Base-by-base conservation (phyloP, 2,113 vertebrate species). In the Calypte anna region DNA sequence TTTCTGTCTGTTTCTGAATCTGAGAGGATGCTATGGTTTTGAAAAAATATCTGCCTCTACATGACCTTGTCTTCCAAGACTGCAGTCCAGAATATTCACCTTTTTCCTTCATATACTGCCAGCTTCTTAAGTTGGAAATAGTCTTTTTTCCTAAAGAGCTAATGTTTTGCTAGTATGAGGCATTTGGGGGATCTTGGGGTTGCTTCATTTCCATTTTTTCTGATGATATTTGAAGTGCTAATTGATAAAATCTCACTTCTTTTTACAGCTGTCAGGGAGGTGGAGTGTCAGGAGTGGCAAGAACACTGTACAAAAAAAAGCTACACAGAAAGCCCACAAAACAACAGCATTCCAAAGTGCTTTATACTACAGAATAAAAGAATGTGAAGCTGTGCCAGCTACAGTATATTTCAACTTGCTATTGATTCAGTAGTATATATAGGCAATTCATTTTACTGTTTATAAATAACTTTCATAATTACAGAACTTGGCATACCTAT, bases 201-300 rank as follows among this genome's bases (percentile, higher is more conserved):
- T 82, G 21, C 77, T 93, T 89, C 55, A 85, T n/a, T 87, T 91
- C 13, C 4, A 12, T 57, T 90, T 94, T 50, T 88, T 58, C 24
- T 70, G 63, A 50, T 66, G 4, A 69, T 61, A 89, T 54, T 82
- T 76, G 36, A 90, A 91, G 68, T 23, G 50, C 90, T 88, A 90
- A 93, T 86, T 91, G 57, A 82, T 86, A 72, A 78, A 94, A 88
- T 83, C 68, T 84, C 68, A 78, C 57, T 61, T 94, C 21, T 70
- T 90, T 93, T 77, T 75, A 72, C 27, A 72, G 9, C 7, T 80
- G 33, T 59, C 64, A 58, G n/a, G 4, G 3, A 78, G 44, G 3
- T 55, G 16, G 31, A 66, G 5, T 27, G 58, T 25, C 70, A 76
- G n/a, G 38, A 80, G 20, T 18, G 12, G 24, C 30, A 67, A 74